Conservation (phyloP, 2,888 invertebrate species). For the Epinotia bilunana region DNA sequence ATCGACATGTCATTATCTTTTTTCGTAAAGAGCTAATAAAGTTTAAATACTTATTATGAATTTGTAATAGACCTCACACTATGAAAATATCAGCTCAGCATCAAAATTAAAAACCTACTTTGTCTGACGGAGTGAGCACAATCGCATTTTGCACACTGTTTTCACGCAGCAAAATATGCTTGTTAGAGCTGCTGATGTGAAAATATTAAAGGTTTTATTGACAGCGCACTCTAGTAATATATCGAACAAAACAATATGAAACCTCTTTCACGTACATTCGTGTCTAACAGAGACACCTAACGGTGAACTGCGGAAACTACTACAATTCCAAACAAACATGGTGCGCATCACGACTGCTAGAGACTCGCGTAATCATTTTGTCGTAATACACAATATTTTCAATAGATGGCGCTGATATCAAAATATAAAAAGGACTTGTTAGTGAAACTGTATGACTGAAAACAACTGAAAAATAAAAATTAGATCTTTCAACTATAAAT, state of each 20-base stretch:
- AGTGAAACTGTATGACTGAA: too few relatives aligned
- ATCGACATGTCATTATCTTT: too few relatives aligned
- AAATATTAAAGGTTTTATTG: neutral
- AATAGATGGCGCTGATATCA: conserved; percentile 53
- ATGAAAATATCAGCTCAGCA: too few relatives aligned
- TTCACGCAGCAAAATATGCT: too few relatives aligned
- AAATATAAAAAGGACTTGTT: neutral
- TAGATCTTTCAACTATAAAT: too few relatives aligned
- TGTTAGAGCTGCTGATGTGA: neutral
- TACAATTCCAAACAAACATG: neutral
- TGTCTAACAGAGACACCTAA: conserved; percentile 31
- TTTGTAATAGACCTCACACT: too few relatives aligned
- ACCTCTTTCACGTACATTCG: neutral
- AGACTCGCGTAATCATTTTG: conserved; percentile 1
- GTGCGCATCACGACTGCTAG: neutral
- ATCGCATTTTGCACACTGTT: too few relatives aligned
- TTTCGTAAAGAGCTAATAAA: too few relatives aligned
- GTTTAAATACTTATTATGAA: too few relatives aligned
- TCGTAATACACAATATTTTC: conserved; percentile 33
- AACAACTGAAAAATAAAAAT: too few relatives aligned
- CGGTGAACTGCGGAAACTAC: conserved; percentile 24
- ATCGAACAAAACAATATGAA: neutral
- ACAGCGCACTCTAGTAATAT: conserved; percentile 18
- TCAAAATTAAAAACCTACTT: too few relatives aligned
- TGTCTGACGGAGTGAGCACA: too few relatives aligned